phyloP scores from a whole-genome alignment of 1,140 invertebrate species.

The Matsumurasca onukii region DNA sequence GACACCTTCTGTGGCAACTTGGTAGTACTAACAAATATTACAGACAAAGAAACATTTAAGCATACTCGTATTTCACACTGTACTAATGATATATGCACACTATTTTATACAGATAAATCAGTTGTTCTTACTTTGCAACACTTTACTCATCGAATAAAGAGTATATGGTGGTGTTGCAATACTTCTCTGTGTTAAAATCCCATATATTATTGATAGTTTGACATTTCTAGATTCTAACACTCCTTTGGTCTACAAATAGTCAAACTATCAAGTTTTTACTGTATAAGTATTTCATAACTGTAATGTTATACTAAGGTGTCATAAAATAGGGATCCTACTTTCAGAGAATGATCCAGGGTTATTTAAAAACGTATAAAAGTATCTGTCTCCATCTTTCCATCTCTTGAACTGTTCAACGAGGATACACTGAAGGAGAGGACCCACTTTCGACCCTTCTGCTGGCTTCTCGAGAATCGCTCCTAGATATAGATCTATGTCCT shows the following conservation, averaged over 20 bases:
- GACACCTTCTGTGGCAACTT: too few species aligned
- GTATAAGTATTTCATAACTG: too few species aligned
- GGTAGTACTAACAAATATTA: too few species aligned
- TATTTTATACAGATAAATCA: too few species aligned
- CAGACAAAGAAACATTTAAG: too few species aligned
- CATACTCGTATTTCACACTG: too few species aligned
- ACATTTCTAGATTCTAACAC: background rate
- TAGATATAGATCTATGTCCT: slow-evolving; percentile 85
- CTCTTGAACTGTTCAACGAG: slow-evolving; percentile 62
- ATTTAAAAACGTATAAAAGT: slow-evolving; percentile 62
- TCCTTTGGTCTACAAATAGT: background rate
- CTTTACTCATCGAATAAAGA: background rate
- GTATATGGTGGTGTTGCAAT: background rate
- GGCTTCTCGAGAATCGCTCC: slow-evolving; percentile 78
- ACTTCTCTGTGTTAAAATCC: background rate
- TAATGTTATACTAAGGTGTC: background rate
- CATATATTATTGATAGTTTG: background rate
- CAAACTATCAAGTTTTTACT: background rate
- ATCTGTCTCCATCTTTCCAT: slow-evolving; percentile 60
- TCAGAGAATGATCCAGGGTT: slow-evolving; percentile 73
- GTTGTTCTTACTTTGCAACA: too few species aligned
- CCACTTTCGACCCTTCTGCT: slow-evolving; percentile 66
- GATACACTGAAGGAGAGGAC: slow-evolving; percentile 72
- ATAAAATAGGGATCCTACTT: slow-evolving; percentile 61
- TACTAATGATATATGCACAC: too few species aligned